Base-by-base conservation (phyloP, 1,140 invertebrate species). In the Drosophila sp. region DNA sequence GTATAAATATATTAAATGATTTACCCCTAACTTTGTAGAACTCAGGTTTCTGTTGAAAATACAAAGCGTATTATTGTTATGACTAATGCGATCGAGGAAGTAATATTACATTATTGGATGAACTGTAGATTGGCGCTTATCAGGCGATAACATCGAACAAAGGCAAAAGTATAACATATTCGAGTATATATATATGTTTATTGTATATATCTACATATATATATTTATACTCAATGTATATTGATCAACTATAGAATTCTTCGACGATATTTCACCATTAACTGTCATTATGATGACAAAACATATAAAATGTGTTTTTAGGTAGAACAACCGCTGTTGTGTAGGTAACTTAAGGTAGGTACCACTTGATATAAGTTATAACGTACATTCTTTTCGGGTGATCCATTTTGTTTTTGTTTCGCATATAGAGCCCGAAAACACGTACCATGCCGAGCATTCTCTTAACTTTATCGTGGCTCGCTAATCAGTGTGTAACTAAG, bases 341-440 rank as follows among this genome's bases (percentile, higher is more conserved):
- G 21, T 2, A 21, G 21, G 21, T 21, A 21, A 21, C 21, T 21
- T 21, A 21, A 21, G 21, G 21, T 13, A 13, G 11, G 36, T 38
- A 14, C 5, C 6, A 46, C 27, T 46, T 21, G 56, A 14, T 40
- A 13, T 9, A 41, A 45, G 56, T 9, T 40, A 13, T 9, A 41
- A 45, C 27, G 4, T 7, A 53, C 50, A 71, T 64, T 54, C 50
- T 46, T 46, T 71, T 72, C 18, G 25, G 18, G 43, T 65, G 69
- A 65, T 72, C 62, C 45, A 65, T 50, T 57, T 57, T 69, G 21
- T 61, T 36, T 50, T 50, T 71, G 48, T 71, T 65, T 8, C 18
- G 40, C n/a, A n/a, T n/a, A n/a, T 25, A 27, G 38, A 13, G 13
- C 18, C 18, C 14, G 14, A 48, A 16, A 54, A 54, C 51, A 63